These are phyloP conservation scores for Actinia equina DNA, from an alignment of 64 coral and sea anemone species.

Conservation along the genomic window DNA sequence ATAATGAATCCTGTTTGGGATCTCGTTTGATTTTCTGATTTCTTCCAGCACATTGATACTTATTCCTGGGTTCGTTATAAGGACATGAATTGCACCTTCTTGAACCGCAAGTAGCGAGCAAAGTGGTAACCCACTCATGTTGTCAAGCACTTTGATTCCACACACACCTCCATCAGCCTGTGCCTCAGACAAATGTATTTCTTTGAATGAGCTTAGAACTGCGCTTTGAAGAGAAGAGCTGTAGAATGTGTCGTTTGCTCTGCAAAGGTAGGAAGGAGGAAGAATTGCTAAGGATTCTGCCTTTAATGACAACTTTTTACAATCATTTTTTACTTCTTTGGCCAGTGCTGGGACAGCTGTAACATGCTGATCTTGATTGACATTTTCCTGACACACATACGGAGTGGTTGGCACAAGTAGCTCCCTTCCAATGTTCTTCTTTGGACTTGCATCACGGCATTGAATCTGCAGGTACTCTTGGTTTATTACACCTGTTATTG, in stretches of 20 bases:
- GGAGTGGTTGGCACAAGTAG: not conserved
- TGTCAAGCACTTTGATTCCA: slow-evolving; percentile 48
- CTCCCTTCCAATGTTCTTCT: not conserved
- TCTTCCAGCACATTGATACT: slow-evolving; percentile 17
- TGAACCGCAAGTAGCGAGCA: slow-evolving; percentile 46
- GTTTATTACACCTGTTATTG: not conserved
- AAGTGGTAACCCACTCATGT: slow-evolving; percentile 50
- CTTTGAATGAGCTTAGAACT: not conserved
- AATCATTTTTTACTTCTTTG: not conserved
- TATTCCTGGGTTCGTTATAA: slow-evolving; percentile 39
- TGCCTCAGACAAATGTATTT: not conserved
- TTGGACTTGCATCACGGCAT: not conserved
- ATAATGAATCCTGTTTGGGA: slow-evolving; percentile 21
- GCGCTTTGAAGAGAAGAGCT: slow-evolving; percentile 34
- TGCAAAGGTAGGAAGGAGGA: slow-evolving; percentile 65
- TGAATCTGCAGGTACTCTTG: slow-evolving; percentile 33
- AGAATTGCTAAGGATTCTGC: slow-evolving; percentile 2
- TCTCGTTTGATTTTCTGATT: slow-evolving; percentile 14
- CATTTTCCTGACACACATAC: not conserved
- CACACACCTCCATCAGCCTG: not conserved
- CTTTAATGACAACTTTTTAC: not conserved
- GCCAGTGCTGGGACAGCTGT: not conserved
- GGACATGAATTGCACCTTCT: slow-evolving; percentile 19
- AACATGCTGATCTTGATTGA: not conserved
- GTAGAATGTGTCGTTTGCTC: slow-evolving; percentile 57